Base-by-base conservation (phyloP, 2,888 invertebrate species). In the Kuschelorhynchus macadamiae region DNA sequence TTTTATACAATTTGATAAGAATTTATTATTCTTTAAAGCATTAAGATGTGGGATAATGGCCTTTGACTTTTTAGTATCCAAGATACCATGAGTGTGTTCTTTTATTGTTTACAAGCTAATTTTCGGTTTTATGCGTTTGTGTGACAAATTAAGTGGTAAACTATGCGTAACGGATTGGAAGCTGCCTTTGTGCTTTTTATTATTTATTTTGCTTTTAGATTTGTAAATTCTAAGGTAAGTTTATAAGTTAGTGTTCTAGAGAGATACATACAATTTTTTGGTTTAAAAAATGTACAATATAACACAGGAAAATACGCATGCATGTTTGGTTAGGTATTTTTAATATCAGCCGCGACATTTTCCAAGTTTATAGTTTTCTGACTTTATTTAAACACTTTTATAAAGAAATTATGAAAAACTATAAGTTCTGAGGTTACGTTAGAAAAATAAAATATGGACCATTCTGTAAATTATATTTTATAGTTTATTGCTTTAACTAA, bases 191-290 rank as follows among this genome's bases (percentile, higher is more conserved):
- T 67, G 53, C 42, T 73, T 33, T 41, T 74, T 18, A 14, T 71
- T 57, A 33, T 67, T n/a, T n/a, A n/a, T 60, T 56, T 73, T 14
- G 44, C 72, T 56, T 68, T 67, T 14, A 72, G 69, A 59, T 59
- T 59, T 18, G 63, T 67, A 33, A 14, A 68, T 42, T 71, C 60
- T 56, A 69, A 70, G 69, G 74, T 73, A 70, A 71, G 74, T 67
- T 32, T 42, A 9, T 8, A 44, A 44, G n/a, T n/a, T n/a, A n/a
- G n/a, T n/a, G n/a, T n/a, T n/a, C n/a, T n/a, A n/a, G n/a, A n/a
- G n/a, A n/a, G n/a, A n/a, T n/a, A n/a, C n/a, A n/a, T n/a, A n/a
- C n/a, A n/a, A n/a, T n/a, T n/a, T n/a, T n/a, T n/a, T n/a, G 12
- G 1, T 33, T 33, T 33, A n/a, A 33, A 2, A 30, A 16, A 20